Evolutionary conservation across 2,113 vertebrate species (phyloP).

Genomic region (Channa maculata): DNA sequence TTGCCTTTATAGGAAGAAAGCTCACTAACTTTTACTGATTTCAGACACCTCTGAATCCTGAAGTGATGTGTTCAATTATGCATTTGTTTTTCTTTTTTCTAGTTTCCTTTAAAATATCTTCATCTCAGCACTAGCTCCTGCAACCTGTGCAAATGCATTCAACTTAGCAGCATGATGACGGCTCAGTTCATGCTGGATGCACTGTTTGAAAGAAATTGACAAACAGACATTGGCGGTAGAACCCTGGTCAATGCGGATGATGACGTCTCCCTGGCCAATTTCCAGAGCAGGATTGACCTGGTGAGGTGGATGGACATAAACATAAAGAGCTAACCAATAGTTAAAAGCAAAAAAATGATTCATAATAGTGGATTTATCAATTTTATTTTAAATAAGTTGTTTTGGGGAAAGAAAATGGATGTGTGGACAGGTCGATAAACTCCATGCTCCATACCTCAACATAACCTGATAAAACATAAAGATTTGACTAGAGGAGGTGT

Average conservation of each 20-base stretch:
- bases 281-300: conserved; percentile 52
- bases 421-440: background rate
- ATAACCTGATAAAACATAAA: conserved; percentile 39
- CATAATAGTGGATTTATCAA: background rate
- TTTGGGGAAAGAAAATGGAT: background rate
- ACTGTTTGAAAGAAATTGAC: conserved; percentile 59
- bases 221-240: conserved; percentile 29
- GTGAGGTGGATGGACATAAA: conserved; percentile 50
- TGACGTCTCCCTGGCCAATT: conserved; percentile 60
- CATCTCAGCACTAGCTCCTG: background rate
- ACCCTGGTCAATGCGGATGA: conserved; percentile 57
- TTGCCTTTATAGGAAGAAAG: background rate
- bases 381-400: background rate
- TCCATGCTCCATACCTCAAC: conserved; percentile 11
- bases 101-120: background rate
- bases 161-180: background rate
- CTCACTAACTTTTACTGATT: background rate
- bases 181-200: conserved; percentile 8
- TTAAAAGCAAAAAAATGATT: background rate
- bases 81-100: background rate
- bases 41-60: background rate
- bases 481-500: conserved; percentile 22
- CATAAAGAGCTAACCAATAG: conserved; percentile 28
- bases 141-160: background rate
- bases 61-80: too few species aligned